Percentiles rank a stretch among this genome's conserved stretches.
Conservation (phyloP, 2,113 vertebrate species). For the Numida meleagris region DNA sequence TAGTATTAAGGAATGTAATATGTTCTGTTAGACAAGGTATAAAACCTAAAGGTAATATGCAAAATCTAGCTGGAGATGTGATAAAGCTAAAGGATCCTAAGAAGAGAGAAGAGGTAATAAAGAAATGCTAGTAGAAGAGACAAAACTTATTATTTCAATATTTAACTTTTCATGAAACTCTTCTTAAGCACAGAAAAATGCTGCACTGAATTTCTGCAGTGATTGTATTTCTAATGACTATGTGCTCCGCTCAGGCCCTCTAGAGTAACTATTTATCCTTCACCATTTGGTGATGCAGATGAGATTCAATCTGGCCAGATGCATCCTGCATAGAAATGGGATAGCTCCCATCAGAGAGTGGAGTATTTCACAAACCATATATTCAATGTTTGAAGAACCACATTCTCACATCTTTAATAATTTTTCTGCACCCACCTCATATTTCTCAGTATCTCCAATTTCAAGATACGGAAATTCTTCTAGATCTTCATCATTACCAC, state of each 20-base stretch:
- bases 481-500: not conserved
- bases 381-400: not conserved
- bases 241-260: not conserved
- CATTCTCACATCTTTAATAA: not conserved
- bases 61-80: not conserved
- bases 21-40: not conserved
- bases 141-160: not conserved
- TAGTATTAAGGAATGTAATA: not conserved
- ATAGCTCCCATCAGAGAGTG: not conserved
- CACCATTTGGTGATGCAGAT: not conserved
- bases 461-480: not conserved
- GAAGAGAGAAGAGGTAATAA: not conserved
- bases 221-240: not conserved
- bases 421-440: not conserved
- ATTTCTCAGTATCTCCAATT: slow-evolving; percentile 26
- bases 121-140: not conserved
- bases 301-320: not conserved
- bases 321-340: not conserved
- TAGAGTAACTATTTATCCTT: not conserved
- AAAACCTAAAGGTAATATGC: not conserved
- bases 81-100: not conserved
- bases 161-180: not conserved
- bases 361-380: not conserved
- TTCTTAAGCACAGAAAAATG: not conserved
- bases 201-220: not conserved